Base-by-base conservation (phyloP, 2,797 vertebrate species). In the Acrossocheilus fasciatus region DNA sequence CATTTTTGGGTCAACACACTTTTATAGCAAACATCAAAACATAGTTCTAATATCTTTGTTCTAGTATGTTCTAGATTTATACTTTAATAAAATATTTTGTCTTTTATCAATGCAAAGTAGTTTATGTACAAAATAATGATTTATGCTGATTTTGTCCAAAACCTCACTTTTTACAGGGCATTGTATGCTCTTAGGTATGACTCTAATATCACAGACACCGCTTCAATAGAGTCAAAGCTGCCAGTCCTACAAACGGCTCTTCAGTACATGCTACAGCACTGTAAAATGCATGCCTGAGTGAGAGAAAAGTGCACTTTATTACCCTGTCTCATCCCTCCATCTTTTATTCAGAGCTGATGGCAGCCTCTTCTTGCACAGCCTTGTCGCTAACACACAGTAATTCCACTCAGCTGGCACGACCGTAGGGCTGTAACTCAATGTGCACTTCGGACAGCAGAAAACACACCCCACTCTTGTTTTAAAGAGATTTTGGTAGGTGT, bases 331-430 rank as follows among this genome's bases (percentile, higher is more conserved):
- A 84, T 76, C 54, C 74, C 50, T 66, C 45, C 88, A 80, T 80
- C 79, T 86, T 89, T 89, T 85, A 90, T 88, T 88, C 64, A 73
- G 75, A 85, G 82, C 45, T 43, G 79, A 77, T 68, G 75, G 62
- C 36, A 78, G 80, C 45, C 34, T 59, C 74, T 52, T 64, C 66
- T 26, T 85, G 90, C 87, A 14, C 89, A 91, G 91, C 91, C 72
- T 91, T 89, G 88, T 93, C 92, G 92, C 93, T 93, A 92, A 91
- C 93, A 88, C 93, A 91, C 85, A 36, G 91, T 94, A 92, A 93
- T 92, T 93, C 91, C 72, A 57, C 64, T 88, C 90, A 92, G 85
- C 89, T 90, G 91, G 90, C 89, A 50, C 62, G 68, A 87, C 88
- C 75, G 26, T 77, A 75, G 83, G 79, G 87, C 70, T 15, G 87